Base-by-base conservation (phyloP, 2,797 vertebrate species). In the Notamacropus eugenii region DNA sequence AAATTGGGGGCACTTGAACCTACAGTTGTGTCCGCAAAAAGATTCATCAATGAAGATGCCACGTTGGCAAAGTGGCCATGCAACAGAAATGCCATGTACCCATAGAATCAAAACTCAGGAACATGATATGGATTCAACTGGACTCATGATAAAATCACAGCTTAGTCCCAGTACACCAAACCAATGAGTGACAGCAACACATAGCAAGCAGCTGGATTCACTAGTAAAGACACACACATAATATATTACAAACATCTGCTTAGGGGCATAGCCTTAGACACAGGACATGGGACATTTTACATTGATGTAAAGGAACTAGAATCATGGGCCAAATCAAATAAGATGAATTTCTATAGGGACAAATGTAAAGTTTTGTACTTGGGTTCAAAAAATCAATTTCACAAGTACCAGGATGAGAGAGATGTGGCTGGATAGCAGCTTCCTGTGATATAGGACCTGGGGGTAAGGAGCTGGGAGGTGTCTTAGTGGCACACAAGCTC, bases 241-340 rank as follows among this genome's bases (percentile, higher is more conserved):
- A 34, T 67, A 67, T 14, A 12, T 34, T 13, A 67, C 16, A 34
- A 14, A 34, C 46, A 19, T 82, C n/a, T 22, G 67, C n/a, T 82
- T 82, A 46, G 67, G 67, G n/a, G 19, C 34, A 9, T 82, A 82
- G 82, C 14, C 34, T 90, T 93, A 90, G 97, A 94, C 92, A 96
- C 91, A 96, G 92, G 52, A 82, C n/a, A 46, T 82, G 19, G 67
- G 19, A 82, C 67, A 82, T 22, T 34, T 19, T 19, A 74, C 6
- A 8, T 46, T 46, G n/a, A 46, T 46, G n/a, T 46, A 67, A 67
- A 67, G 14, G 34, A 14, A 34, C 14, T 22, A 14, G 67, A 82
- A 82, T 82, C n/a, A 22, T 40, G 67, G 19, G 19, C 67, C 67
- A 82, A 10, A 46, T 40, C 67, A 24, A 22, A 40, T 2, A 40